Evolutionary conservation across 2,113 vertebrate genomes (phyloP).

Genomic region (Indicator indicator): DNA sequence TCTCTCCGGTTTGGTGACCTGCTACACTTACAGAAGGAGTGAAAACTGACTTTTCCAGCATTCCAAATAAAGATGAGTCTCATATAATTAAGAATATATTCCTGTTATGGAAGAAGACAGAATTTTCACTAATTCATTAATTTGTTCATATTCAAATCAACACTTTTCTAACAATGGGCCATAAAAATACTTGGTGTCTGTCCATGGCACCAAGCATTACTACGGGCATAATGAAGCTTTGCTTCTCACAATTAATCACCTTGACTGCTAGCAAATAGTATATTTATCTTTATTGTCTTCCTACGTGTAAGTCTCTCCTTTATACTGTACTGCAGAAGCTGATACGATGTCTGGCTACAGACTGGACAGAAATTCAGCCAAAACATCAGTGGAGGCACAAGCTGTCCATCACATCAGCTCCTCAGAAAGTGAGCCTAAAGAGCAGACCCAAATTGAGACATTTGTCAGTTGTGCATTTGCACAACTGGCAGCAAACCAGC

Average conservation of each 20-base stretch:
- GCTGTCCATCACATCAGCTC: background rate
- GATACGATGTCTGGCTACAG: background rate
- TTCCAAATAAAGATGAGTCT: background rate
- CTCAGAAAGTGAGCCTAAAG: rapidly evolving
- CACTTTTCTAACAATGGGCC: background rate
- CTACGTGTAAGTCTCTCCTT: background rate
- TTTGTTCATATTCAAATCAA: background rate
- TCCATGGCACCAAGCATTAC: background rate
- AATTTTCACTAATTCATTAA: background rate
- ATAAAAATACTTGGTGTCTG: background rate
- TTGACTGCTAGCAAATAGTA: slow-evolving; percentile 14
- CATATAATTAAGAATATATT: background rate
- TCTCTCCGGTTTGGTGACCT: background rate
- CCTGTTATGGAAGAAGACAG: background rate
- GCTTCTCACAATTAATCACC: slow-evolving; percentile 52
- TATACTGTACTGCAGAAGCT: background rate
- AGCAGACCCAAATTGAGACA: rapidly evolving
- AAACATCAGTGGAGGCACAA: rapidly evolving
- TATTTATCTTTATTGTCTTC: slow-evolving; percentile 52
- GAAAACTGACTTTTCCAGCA: background rate
- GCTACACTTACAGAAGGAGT: background rate
- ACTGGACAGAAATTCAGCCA: rapidly evolving
- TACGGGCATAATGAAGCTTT: slow-evolving; percentile 18
- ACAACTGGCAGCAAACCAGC: background rate
- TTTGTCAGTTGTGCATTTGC: background rate